Conservation (phyloP, 2,888 invertebrate genomes). For the Acanthoscelides obtectus region DNA sequence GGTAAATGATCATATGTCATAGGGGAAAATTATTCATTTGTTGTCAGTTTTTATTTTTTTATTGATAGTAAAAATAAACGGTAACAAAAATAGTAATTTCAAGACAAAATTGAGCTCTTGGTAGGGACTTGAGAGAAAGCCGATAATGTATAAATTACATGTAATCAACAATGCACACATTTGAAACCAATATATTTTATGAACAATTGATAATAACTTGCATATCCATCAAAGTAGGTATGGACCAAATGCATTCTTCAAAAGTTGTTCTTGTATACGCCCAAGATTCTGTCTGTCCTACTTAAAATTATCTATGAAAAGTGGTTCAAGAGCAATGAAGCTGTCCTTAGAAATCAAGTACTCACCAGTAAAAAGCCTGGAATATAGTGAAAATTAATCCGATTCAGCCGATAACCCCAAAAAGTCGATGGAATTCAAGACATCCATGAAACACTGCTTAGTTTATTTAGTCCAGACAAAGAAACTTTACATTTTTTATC, state of each 20-base stretch:
- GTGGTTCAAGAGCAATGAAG: conserved; percentile 16
- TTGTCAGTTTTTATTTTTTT: too few species aligned
- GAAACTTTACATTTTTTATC: conserved; percentile 45
- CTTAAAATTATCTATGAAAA: conserved; percentile 38
- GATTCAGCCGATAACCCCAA: conserved; percentile 14
- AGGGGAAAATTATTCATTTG: too few species aligned
- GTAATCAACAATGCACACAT: conserved; percentile 3
- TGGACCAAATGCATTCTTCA: conserved; percentile 40
- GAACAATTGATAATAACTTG: conserved; percentile 39
- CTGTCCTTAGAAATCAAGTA: conserved; percentile 16
- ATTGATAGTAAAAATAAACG: too few species aligned
- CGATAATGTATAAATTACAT: not conserved
- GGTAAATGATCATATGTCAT: too few species aligned
- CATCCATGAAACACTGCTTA: conserved; percentile 38
- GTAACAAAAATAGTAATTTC: too few species aligned
- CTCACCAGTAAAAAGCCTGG: conserved; percentile 27
- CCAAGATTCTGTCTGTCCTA: conserved; percentile 44
- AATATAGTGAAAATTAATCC: conserved; percentile 27
- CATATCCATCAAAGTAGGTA: conserved; percentile 44
- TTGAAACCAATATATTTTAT: conserved; percentile 41
- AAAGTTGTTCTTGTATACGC: conserved; percentile 42
- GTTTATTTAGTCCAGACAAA: conserved; percentile 41
- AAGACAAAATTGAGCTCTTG: too few species aligned
- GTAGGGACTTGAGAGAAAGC: too few species aligned
- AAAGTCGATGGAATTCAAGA: conserved; percentile 29